Base-by-base conservation (phyloP, 2,113 vertebrate species). In the Onychorhynchus coronatus region DNA sequence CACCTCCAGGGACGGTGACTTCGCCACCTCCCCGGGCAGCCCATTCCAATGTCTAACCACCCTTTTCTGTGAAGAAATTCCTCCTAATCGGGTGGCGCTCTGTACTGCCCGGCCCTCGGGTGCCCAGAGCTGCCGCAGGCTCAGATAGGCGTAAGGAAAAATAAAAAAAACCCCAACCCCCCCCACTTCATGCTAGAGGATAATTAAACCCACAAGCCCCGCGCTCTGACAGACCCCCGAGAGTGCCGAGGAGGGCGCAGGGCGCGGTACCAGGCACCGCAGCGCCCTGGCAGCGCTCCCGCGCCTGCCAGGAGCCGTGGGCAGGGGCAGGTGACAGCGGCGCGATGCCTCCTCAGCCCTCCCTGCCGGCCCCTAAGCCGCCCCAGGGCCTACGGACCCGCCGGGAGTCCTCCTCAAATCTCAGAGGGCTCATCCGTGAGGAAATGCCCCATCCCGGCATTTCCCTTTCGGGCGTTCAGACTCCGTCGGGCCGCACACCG, bases 141-240 rank as follows among this genome's bases (percentile, higher is more conserved):
- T 50, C 49, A 25, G 24, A 27, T 50, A 24, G 14, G 49, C 49
- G 49, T 50, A 25, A 33, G 23, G 30, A 39, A 73, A 73, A 67
- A n/a, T 12, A 46, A 72, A 35, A 59, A 35, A 25, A 41, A 3
- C 14, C n/a, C 47, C n/a, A 1, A 19, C 7, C 14, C 6, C 12
- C 7, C 14, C 4, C 10, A 2, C 11, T 74, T 50, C 1, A 30
- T 52, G 30, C 55, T 46, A 2, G 12, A 44, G 33, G 9, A 5
- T 49, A 15, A 76, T 20, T 5, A 21, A 75, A 21, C 15, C 9
- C 61, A 3, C 53, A 23, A 33, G 44, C 28, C 8, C 12, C 21
- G 24, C 46, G 33, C 13, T 3, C 4, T 14, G 19, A 24, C 19
- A 1, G 35, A 12, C 0, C n/a, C 13, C 27, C 1, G 14, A 4